These are phyloP conservation scores for Cheumatopsyche charites DNA, from an alignment of 1,140 invertebrate species.

Conservation along the genomic window DNA sequence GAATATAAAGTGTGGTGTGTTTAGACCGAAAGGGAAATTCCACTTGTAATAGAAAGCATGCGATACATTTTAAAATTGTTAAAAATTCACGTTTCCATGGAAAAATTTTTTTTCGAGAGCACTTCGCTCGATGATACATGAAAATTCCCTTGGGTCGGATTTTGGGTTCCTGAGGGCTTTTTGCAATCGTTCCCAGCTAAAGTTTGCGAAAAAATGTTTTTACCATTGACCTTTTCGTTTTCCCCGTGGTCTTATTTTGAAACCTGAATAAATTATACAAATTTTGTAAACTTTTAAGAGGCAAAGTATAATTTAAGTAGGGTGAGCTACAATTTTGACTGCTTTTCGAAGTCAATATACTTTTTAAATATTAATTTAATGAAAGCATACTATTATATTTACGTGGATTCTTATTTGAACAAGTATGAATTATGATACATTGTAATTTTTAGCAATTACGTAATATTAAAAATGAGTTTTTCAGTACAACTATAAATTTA, in stretches of 20 bases:
- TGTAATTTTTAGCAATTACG: too few species aligned
- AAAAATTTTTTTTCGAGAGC: not conserved
- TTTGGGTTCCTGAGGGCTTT: not conserved
- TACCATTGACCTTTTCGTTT: constrained; percentile 25
- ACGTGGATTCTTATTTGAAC: too few species aligned
- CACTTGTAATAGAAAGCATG: not conserved
- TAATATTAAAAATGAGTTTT: too few species aligned
- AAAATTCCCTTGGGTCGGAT: not conserved
- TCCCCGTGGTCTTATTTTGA: not conserved
- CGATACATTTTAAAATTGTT: not conserved
- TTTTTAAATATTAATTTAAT: too few species aligned
- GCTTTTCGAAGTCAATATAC: too few species aligned
- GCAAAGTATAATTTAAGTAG: too few species aligned
- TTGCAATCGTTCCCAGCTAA: not conserved
- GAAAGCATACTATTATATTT: too few species aligned
- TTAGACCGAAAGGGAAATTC: not conserved
- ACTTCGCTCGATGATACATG: not conserved
- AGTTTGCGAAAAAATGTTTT: too few species aligned
- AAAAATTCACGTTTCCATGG: not conserved
- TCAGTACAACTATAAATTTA: too few species aligned
- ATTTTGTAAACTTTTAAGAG: too few species aligned
- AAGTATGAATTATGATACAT: too few species aligned
- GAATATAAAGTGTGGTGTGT: not conserved
- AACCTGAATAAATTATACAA: constrained; percentile 15
- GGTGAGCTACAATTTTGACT: too few species aligned